Evolutionary conservation across 2,797 vertebrate species (phyloP).

Genomic region (Neosalanx taihuensis): DNA sequence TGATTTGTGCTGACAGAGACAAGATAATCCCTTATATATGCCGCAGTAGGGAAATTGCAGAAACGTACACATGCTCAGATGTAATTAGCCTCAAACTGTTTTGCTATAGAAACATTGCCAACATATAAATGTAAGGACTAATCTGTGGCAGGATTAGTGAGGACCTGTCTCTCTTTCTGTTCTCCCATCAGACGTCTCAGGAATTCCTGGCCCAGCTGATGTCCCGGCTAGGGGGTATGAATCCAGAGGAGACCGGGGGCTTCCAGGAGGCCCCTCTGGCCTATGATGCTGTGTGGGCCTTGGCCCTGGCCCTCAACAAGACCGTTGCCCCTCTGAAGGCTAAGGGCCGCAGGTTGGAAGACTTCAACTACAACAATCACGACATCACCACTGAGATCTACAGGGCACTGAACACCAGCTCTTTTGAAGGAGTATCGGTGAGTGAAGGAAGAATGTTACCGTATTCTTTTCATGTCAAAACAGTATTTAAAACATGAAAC

Average conservation of each 20-base stretch:
- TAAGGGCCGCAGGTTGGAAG: conserved; percentile 83
- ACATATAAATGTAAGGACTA: too few species aligned
- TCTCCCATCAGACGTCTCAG: conserved; percentile 82
- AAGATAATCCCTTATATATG: too few species aligned
- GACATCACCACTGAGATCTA: conserved; percentile 94
- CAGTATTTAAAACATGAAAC: neutral
- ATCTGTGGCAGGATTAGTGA: too few species aligned
- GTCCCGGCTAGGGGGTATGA: conserved; percentile 84
- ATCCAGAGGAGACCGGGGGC: conserved; percentile 89
- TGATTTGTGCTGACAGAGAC: too few species aligned
- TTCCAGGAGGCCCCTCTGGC: conserved; percentile 94
- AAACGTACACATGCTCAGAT: neutral
- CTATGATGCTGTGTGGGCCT: conserved; percentile 93
- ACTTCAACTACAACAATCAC: conserved; percentile 97
- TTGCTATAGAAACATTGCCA: too few species aligned
- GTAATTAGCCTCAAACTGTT: too few species aligned
- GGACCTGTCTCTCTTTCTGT: neutral
- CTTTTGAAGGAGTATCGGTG: conserved; percentile 94
- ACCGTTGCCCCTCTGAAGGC: conserved; percentile 84
- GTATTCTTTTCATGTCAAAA: neutral
- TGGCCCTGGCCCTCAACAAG: conserved; percentile 93
- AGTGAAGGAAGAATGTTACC: conserved; percentile 22
- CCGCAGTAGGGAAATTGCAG: too few species aligned
- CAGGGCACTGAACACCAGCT: conserved; percentile 92
- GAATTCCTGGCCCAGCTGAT: conserved; percentile 89